Conservation (phyloP, 2,888 invertebrate species). For the Xylocampa areola region DNA sequence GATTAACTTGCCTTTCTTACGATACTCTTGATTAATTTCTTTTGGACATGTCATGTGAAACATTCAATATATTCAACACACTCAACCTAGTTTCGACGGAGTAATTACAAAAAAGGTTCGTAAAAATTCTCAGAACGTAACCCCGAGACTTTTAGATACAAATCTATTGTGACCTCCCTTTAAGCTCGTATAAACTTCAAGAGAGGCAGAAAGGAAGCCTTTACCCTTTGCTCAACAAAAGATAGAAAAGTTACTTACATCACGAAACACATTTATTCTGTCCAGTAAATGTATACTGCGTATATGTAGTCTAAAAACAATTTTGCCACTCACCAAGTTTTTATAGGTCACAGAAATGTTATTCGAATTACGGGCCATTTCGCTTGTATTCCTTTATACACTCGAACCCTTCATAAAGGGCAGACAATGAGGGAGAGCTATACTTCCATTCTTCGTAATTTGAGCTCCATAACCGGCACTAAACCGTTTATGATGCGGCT, state of each 20-base stretch:
- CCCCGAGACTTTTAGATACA: conserved; percentile 63
- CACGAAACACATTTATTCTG: conserved; percentile 61
- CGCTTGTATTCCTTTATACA: conserved; percentile 81
- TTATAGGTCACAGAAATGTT: conserved; percentile 85
- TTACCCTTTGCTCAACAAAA: conserved; percentile 66
- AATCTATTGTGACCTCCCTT: conserved; percentile 67
- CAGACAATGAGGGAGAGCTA: conserved; percentile 82
- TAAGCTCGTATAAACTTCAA: conserved; percentile 66
- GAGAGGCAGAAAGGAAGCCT: conserved; percentile 62
- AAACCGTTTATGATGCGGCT: conserved; percentile 87
- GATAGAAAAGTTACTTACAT: conserved; percentile 68
- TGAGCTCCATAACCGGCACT: conserved; percentile 84
- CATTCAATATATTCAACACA: conserved; percentile 19
- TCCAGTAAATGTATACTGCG: conserved; percentile 54
- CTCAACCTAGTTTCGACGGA: conserved; percentile 28
- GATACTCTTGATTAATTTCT: conserved; percentile 56
- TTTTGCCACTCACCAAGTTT: conserved; percentile 73
- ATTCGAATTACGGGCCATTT: conserved; percentile 83
- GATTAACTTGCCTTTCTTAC: conserved; percentile 57
- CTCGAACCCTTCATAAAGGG: conserved; percentile 83
- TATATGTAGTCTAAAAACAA: conserved; percentile 71
- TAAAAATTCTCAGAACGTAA: conserved; percentile 44
- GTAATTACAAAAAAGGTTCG: conserved; percentile 51
- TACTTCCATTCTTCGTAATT: conserved; percentile 85
- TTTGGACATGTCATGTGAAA: conserved; percentile 23